Percentiles rank a stretch among this genome's conserved stretches.
phyloP scores from a whole-genome alignment of 2,888 invertebrate genomes.

The Orchesellides sinensis region DNA sequence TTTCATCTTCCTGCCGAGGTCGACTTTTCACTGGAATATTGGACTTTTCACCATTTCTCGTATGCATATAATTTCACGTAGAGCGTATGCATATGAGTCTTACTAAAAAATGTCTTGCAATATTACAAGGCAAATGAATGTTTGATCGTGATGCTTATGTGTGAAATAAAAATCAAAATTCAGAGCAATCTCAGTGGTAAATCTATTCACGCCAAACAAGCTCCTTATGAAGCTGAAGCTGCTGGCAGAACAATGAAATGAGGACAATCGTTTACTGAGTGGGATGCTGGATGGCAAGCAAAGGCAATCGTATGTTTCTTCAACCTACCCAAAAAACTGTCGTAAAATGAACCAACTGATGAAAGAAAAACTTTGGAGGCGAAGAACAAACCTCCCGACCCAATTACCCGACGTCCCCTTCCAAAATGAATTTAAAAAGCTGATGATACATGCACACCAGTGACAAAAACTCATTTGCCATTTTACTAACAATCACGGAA shows the following conservation, averaged over 20 bases:
- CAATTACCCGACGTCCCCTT: constrained; percentile 22
- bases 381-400: constrained; percentile 13
- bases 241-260: not conserved
- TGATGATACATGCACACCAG: not conserved
- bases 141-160: not conserved
- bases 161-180: constrained; percentile 10
- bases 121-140: not conserved
- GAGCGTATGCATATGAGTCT: not conserved
- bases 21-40: not conserved
- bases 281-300: too few relatives aligned
- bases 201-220: not conserved
- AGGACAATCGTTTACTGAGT: not conserved
- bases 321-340: not conserved
- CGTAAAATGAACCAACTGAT: not conserved
- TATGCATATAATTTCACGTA: too few relatives aligned
- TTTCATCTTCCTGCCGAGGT: constrained; percentile 5
- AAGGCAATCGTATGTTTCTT: not conserved
- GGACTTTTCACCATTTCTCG: too few relatives aligned
- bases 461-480: not conserved
- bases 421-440: constrained; percentile 10
- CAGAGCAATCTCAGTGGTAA: not conserved
- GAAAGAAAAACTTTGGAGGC: not conserved
- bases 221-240: too few relatives aligned
- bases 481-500: not conserved
- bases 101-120: not conserved